These are phyloP conservation scores for Mallotus villosus DNA, from an alignment of 2,797 vertebrate species.

Conservation along the genomic window DNA sequence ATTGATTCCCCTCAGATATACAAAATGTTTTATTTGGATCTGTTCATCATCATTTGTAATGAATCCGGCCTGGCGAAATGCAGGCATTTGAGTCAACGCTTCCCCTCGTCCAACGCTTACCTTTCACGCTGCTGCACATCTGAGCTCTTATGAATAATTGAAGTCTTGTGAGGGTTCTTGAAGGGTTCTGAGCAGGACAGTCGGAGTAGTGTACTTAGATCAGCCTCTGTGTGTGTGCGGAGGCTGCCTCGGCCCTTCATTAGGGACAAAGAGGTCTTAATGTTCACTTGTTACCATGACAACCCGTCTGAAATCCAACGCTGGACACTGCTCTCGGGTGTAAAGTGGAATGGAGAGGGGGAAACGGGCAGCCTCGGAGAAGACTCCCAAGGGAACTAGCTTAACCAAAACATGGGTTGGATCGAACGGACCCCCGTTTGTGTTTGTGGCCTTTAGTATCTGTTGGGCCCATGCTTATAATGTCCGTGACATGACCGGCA, in stretches of 20 bases:
- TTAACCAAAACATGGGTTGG: conserved; percentile 15
- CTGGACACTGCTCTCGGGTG: conserved; percentile 1
- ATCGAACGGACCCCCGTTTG: conserved; percentile 10
- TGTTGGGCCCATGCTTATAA: conserved; percentile 29
- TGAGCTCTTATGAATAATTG: conserved; percentile 32
- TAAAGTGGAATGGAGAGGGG: conserved; percentile 20
- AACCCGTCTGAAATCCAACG: conserved; percentile 40
- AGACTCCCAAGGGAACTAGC: neutral
- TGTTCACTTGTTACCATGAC: conserved; percentile 47
- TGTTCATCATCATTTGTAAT: neutral
- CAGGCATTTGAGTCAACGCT: conserved; percentile 13
- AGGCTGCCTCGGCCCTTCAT: conserved; percentile 35
- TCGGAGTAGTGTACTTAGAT: conserved; percentile 1
- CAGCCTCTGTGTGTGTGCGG: conserved; percentile 10
- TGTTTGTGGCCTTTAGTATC: conserved; percentile 23
- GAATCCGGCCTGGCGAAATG: neutral
- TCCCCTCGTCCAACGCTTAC: conserved; percentile 16
- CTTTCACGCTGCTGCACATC: conserved; percentile 22
- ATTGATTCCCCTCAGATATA: neutral
- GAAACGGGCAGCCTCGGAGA: conserved; percentile 6
- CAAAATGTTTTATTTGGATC: neutral
- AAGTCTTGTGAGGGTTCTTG: conserved; percentile 21
- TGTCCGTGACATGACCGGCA: conserved; percentile 39
- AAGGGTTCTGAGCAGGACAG: conserved; percentile 13
- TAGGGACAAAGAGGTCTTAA: conserved; percentile 46